Base-by-base conservation (phyloP, 2,113 vertebrate species). In the Copsychus sechellarum region DNA sequence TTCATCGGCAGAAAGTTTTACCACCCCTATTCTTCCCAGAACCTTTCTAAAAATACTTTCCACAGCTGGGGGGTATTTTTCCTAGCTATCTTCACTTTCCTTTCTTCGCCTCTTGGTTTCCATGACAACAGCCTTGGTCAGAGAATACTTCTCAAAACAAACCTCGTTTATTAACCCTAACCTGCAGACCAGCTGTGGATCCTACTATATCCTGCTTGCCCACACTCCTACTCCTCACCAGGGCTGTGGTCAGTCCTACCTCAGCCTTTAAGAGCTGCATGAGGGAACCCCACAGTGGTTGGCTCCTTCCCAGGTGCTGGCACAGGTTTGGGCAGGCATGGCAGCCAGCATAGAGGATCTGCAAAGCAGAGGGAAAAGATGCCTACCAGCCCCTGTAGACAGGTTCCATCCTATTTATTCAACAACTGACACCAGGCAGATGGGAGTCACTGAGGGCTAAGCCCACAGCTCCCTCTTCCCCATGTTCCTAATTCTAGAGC, bases 341-440 rank as follows among this genome's bases (percentile, higher is more conserved):
- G 61, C 98, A 98, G 79, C 96, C 97, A 76, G 97, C 93, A 0
- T 98, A 98, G 45, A 98, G 94, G 43, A 98, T 92, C 98, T 98
- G 73, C 3, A 3, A 74, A 33, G 54, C 62, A 93, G 42, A 91
- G 16, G 24, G 22, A 21, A 65, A 18, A 88, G 26, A 67, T 60
- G 48, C 28, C 36, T 23, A 84, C 5, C 64, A 71, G 21, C 9
- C 10, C 18, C 51, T 50, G n/a, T 8, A 24, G 51, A 78, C 18
- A 80, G 25, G 42, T 42, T 54, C 31, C 38, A 58, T 5, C 10
- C 23, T 42, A 42, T 23, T 67, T 86, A 84, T 62, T 56, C 36
- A 78, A 65, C 26, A 81, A 20, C 31, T 53, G 36, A 77, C 58
- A 85, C 16, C 20, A 86, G 20, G 61, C 56, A 89, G 28, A 76